These are phyloP conservation scores for Ecdyonurus torrentis DNA, from an alignment of 2,888 invertebrate genomes.

Conservation along the genomic window DNA sequence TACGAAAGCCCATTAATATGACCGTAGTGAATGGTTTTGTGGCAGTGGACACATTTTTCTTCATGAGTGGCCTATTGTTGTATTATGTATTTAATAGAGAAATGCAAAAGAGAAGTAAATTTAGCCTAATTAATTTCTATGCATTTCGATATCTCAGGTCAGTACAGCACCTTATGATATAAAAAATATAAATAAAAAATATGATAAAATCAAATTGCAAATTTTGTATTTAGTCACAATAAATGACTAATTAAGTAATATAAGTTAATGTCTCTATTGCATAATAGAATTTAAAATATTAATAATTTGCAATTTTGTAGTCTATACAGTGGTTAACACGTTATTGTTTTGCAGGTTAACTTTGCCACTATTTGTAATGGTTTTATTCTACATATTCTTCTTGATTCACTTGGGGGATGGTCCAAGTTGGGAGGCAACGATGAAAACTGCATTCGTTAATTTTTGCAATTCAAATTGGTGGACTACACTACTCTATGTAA, in stretches of 20 bases:
- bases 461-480: slow-evolving; percentile 52
- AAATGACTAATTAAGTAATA: neutral
- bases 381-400: neutral
- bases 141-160: too few relatives aligned
- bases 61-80: neutral
- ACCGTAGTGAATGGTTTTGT: neutral
- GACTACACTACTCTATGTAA: slow-evolving; percentile 54
- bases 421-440: neutral
- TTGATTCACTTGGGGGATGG: neutral
- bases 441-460: slow-evolving; percentile 19
- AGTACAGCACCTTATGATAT: too few relatives aligned
- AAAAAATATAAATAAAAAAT: too few relatives aligned
- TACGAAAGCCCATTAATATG: neutral
- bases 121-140: too few relatives aligned
- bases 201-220: too few relatives aligned
- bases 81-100: too few relatives aligned
- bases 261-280: neutral
- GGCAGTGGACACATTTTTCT: neutral
- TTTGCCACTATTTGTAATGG: neutral
- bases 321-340: too few relatives aligned
- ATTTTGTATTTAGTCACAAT: neutral
- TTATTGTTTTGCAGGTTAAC: too few relatives aligned
- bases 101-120: too few relatives aligned
- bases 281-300: too few relatives aligned
- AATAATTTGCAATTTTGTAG: too few relatives aligned